These are phyloP conservation scores for Synanthedon andrenaeformis DNA, from an alignment of 2,888 invertebrate species.

Conservation along the genomic window DNA sequence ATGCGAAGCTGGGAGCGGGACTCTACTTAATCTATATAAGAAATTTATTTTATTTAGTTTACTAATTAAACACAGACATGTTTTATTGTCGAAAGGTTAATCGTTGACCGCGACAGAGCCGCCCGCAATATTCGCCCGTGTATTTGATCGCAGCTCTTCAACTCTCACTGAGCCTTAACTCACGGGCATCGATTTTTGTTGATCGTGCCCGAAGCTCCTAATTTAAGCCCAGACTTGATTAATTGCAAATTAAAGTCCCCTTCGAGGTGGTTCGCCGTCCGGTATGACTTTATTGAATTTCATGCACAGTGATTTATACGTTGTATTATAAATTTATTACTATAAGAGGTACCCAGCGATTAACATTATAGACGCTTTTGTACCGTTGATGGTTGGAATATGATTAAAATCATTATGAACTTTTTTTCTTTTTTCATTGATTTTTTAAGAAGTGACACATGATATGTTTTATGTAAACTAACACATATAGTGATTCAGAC, in stretches of 20 bases:
- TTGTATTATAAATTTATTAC: conserved; percentile 56
- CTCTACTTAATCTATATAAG: too few relatives aligned
- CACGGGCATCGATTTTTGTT: conserved; percentile 34
- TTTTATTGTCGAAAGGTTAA: neutral
- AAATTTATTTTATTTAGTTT: too few relatives aligned
- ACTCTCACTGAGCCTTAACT: neutral
- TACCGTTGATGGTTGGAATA: conserved; percentile 2
- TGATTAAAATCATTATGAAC: neutral
- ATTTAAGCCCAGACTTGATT: conserved; percentile 55
- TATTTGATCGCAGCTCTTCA: neutral
- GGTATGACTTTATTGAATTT: conserved; percentile 69
- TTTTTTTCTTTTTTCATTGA: too few relatives aligned
- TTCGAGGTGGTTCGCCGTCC: conserved; percentile 48
- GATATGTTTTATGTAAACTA: too few relatives aligned
- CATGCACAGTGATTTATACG: conserved; percentile 57
- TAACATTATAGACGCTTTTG: conserved; percentile 19
- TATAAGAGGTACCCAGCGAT: conserved; percentile 21
- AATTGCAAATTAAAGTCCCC: conserved; percentile 67
- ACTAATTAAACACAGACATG: too few relatives aligned
- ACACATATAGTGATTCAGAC: too few relatives aligned
- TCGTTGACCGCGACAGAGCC: neutral
- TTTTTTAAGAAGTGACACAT: too few relatives aligned
- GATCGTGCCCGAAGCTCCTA: conserved; percentile 49
- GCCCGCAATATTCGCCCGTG: neutral
- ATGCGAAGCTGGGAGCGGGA: too few relatives aligned